phyloP scores from a whole-genome alignment of 2,113 vertebrate species.

The Larimichthys crocea region DNA sequence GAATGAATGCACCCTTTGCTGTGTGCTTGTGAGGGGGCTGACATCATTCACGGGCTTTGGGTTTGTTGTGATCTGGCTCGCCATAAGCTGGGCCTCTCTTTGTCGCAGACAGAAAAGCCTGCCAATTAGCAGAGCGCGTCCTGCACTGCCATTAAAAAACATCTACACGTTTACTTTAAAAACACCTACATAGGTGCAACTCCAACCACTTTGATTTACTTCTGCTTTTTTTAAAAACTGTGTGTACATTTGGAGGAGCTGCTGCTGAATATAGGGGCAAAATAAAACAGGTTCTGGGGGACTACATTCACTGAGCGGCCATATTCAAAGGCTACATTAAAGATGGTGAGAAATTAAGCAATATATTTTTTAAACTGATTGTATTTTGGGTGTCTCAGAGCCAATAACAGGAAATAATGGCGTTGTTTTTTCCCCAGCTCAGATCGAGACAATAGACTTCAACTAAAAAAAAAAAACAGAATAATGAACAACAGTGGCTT shows the following conservation, averaged over 20 bases:
- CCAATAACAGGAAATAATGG: not conserved
- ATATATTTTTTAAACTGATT: slow-evolving; percentile 22
- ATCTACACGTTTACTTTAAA: slow-evolving; percentile 48
- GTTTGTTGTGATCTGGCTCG: slow-evolving; percentile 75
- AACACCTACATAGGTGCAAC: slow-evolving; percentile 76
- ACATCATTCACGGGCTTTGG: slow-evolving; percentile 74
- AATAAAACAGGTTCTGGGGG: slow-evolving; percentile 32
- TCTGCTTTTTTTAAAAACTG: slow-evolving; percentile 6
- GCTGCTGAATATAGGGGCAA: slow-evolving; percentile 29
- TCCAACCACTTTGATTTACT: slow-evolving; percentile 32
- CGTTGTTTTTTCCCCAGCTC: not conserved
- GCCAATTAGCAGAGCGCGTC: slow-evolving; percentile 75
- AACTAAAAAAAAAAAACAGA: not conserved
- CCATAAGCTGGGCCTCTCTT: slow-evolving; percentile 74
- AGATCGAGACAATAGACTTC: not conserved
- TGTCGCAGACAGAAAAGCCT: slow-evolving; percentile 66
- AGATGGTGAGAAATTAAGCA: slow-evolving; percentile 27
- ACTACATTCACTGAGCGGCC: slow-evolving; percentile 65
- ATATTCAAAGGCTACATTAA: slow-evolving; percentile 61
- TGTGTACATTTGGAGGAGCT: slow-evolving; percentile 12
- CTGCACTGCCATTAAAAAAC: slow-evolving; percentile 61
- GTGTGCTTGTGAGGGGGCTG: slow-evolving; percentile 65
- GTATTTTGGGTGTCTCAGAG: slow-evolving; percentile 19
- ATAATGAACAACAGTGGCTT: slow-evolving; percentile 12
- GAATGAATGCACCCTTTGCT: slow-evolving; percentile 64